Conservation (phyloP, 2,113 vertebrate genomes). For the Pseudopipra pipra region DNA sequence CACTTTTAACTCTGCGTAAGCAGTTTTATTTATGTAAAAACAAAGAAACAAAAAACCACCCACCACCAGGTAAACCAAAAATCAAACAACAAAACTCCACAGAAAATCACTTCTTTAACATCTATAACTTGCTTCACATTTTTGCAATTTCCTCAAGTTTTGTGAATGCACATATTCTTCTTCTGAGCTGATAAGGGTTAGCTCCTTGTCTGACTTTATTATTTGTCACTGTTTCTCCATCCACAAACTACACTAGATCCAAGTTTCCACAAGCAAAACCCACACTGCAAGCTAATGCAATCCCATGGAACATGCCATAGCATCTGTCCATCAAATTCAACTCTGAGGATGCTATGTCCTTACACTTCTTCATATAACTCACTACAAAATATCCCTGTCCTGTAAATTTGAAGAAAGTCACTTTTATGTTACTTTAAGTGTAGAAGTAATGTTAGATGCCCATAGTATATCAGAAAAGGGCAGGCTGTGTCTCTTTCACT, state of each 20-base stretch:
- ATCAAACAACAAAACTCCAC: neutral
- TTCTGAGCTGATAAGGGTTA: neutral
- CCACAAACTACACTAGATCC: neutral
- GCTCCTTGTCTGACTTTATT: neutral
- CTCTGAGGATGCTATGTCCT: neutral
- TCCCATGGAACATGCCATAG: neutral
- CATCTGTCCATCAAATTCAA: neutral
- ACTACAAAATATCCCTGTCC: neutral
- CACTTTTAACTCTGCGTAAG: neutral
- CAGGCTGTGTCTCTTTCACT: neutral
- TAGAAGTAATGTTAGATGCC: neutral
- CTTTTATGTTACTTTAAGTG: neutral
- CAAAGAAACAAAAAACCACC: neutral
- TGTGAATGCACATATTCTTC: neutral
- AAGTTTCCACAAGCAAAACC: neutral
- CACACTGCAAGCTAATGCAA: neutral
- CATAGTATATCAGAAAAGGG: neutral
- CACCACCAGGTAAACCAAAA: neutral
- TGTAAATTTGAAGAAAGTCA: neutral
- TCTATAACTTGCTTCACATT: neutral
- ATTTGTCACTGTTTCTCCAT: neutral
- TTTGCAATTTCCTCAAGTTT: neutral
- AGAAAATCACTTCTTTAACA: neutral
- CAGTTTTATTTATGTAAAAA: neutral
- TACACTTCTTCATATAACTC: neutral